phyloP scores from a whole-genome alignment of 2,113 vertebrate species.

The Cebidichthys violaceus region DNA sequence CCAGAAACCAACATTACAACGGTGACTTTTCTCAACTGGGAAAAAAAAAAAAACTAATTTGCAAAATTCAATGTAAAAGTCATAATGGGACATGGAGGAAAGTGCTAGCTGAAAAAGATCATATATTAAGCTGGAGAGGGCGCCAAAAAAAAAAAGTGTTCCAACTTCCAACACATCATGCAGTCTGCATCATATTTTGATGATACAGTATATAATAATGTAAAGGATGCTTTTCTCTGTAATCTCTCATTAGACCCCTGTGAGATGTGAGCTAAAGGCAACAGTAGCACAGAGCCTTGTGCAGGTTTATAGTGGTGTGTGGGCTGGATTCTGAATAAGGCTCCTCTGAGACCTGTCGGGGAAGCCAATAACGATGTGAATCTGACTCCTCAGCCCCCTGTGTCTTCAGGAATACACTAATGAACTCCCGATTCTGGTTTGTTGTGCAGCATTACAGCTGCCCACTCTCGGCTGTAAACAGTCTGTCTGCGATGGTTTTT shows the following conservation, averaged over 20 bases:
- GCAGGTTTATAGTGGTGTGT: slow-evolving; percentile 38
- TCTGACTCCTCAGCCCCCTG: slow-evolving; percentile 39
- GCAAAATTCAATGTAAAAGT: background rate
- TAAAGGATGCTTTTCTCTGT: background rate
- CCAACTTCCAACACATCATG: background rate
- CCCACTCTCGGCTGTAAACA: slow-evolving; percentile 28
- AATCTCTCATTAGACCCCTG: background rate
- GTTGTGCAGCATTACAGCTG: slow-evolving; percentile 23
- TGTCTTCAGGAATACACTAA: slow-evolving; percentile 34
- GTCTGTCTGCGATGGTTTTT: slow-evolving; percentile 17
- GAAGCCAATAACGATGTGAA: slow-evolving; percentile 47
- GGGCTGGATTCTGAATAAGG: slow-evolving; percentile 30
- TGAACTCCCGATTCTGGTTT: slow-evolving; percentile 34
- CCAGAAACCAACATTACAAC: background rate
- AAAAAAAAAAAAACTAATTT: background rate
- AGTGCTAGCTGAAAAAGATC: background rate
- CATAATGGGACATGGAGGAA: background rate
- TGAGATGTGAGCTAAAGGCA: background rate
- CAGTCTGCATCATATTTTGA: background rate
- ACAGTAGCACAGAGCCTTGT: background rate
- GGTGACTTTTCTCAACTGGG: background rate
- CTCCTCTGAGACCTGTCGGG: slow-evolving; percentile 37
- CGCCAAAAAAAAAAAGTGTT: background rate
- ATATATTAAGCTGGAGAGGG: background rate
- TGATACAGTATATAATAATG: background rate